Evolutionary conservation across 2,888 invertebrate species (phyloP), one percentile per base, ranked within the genome.

Genomic region (Bombylius discolor): DNA sequence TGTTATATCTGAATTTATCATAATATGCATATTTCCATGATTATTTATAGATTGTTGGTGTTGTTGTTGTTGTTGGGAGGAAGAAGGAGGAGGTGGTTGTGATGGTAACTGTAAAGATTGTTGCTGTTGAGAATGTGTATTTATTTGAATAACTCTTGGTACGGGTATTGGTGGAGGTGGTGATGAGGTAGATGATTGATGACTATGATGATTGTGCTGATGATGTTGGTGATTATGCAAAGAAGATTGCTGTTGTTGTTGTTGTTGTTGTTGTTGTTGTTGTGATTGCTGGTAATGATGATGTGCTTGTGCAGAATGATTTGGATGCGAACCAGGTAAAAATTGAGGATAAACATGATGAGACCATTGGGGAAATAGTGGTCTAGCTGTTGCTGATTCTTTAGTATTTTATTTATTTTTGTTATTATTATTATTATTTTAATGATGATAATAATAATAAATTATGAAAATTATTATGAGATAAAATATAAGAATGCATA

Each of bases 301-400:
- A 76, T 59, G 85, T 83, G 51, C 55, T 46, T 60, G 60, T 66
- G 71, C 71, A 66, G 71, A 73, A 66, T 83, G 81, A 72, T 81
- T 83, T 67, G 89, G 88, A 79, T 90, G 90, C 76, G 89, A 86
- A 75, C 89, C 89, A 70, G 91, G 90, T 76, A 92, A 83, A 81
- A 91, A 92, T 81, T 92, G 91, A 67, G 92, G 91, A 78, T 91
- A 90, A 71, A 92, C 90, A 79, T 91, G 91, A 79, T 91, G 91
- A 67, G 91, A 91, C 91, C 92, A 92, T 80, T 92, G 91, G 66
- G 91, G 91, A 77, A 92, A 92, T 74, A 91, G 81, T 68, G 91
- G 91, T 72, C 89, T 82, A 70, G 73, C 69, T 64, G 74, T 68
- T 64, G 74, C 67, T 63, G 73, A 65, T 66, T 74, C 74, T 73